Evolutionary conservation across 2,797 vertebrate genomes (phyloP), one percentile per base, ranked within the genome.

Genomic region (Amblyopsis hoosieri): DNA sequence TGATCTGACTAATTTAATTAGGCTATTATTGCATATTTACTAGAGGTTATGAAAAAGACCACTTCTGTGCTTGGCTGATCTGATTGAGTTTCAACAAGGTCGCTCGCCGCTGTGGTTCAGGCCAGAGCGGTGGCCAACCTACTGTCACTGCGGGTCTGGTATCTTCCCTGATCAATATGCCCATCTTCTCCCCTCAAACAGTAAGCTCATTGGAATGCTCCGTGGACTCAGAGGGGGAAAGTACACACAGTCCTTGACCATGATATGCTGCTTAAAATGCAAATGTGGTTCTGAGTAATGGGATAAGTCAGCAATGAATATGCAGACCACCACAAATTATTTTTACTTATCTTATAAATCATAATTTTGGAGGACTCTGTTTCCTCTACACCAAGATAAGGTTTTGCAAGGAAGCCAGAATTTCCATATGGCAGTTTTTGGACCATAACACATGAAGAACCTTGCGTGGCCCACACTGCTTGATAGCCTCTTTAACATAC

Each of bases 181-280:
- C 63, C 74, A 83, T 85, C 72, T 77, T 54, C 76, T 76, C 65
- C 61, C 49, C 69, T 83, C 82, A 76, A 71, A 80, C 72, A 79
- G 46, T 71, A 45, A 81, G 80, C 79, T 89, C 83, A 86, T 86
- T 85, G 83, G 75, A 84, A 89, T 87, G 84, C 85, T 83, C 74
- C 74, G 61, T 77, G 75, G 67, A 75, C 79, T 71, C 53, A 56
- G 23, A 53, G 59, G 64, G 23, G 78, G 79, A 76, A 85, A 71
- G 86, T 75, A 85, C 84, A 82, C 76, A 79, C 72, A 86, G 87
- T 88, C 87, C 86, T 91, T 88, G 87, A 89, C 89, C 85, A 86
- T 86, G 78, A 85, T 83, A 80, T 60, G 79, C 84, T 80, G 78
- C 85, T 88, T 86, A 82, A 88, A 86, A 90, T 90, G 86, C 73